These are phyloP conservation scores for Scolopax mira DNA, from an alignment of 2,113 vertebrate genomes.

Conservation along the genomic window DNA sequence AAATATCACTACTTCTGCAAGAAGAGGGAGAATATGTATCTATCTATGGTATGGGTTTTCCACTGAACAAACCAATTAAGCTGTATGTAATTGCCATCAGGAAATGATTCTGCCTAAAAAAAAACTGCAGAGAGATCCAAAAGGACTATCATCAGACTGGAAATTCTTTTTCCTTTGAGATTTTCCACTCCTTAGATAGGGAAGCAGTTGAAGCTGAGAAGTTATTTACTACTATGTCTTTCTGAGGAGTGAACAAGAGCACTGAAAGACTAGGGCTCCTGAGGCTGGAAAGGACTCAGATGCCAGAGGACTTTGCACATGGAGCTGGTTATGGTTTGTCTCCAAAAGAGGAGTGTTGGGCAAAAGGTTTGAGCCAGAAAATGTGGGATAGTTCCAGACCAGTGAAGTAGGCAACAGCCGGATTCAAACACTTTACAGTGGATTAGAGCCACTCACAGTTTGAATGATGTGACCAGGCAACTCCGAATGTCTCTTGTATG, in stretches of 20 bases:
- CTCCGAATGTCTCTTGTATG: neutral
- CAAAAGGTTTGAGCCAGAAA: neutral
- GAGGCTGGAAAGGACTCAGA: neutral
- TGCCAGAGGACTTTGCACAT: neutral
- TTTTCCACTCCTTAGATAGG: neutral
- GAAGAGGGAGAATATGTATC: neutral
- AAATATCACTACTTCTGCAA: neutral
- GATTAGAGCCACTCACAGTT: neutral
- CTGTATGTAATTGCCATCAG: neutral
- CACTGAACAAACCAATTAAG: neutral
- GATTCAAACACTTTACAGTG: neutral
- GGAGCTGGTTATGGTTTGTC: neutral
- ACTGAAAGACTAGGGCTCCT: neutral
- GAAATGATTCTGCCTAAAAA: neutral
- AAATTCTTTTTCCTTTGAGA: neutral
- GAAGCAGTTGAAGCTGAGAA: neutral
- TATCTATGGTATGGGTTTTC: rapidly evolving
- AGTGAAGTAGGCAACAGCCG: neutral
- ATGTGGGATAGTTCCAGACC: neutral
- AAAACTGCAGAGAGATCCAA: neutral
- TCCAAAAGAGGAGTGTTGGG: neutral
- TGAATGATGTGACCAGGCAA: neutral
- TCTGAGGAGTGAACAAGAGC: neutral
- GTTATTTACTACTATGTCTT: neutral
- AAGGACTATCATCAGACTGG: neutral